Evolutionary conservation across 2,888 invertebrate species (phyloP).

Genomic region (Podotricha telesiphe): DNA sequence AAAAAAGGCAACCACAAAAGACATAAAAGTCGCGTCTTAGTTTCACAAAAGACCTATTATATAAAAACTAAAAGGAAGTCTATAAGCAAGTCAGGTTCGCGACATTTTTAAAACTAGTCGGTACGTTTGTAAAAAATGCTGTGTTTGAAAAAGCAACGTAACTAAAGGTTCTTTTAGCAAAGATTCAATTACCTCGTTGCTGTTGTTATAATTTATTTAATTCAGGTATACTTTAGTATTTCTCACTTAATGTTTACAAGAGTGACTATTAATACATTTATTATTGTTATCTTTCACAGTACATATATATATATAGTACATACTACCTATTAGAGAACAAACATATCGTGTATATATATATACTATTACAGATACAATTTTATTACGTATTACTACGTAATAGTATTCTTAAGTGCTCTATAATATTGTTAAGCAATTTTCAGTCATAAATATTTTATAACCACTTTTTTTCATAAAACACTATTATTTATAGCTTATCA

Average conservation of each 20-base stretch:
- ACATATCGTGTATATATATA: too few species aligned
- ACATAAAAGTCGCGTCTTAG: conserved; percentile 12
- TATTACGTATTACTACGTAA: too few species aligned
- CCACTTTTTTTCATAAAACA: not conserved
- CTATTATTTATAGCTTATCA: not conserved
- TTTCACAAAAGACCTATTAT: not conserved
- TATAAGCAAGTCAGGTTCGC: not conserved
- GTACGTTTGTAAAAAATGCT: not conserved
- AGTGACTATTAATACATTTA: not conserved
- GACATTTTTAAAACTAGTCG: not conserved
- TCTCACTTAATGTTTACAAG: not conserved
- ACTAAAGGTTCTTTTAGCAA: not conserved
- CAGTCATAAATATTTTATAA: conserved; percentile 2
- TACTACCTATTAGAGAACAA: not conserved
- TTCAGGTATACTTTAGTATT: not conserved
- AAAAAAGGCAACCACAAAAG: not conserved
- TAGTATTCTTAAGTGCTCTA: not conserved
- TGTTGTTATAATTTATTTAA: not conserved
- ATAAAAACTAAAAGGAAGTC: conserved; percentile 7
- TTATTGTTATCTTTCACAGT: not conserved
- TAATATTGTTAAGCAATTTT: conserved; percentile 6
- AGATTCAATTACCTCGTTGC: not conserved
- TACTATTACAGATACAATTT: too few species aligned
- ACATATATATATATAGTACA: not conserved
- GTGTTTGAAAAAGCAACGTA: not conserved